Evolutionary conservation across 2,888 invertebrate species (phyloP), one percentile per base, ranked within the genome.

Genomic region (Drosophila kuntzei): DNA sequence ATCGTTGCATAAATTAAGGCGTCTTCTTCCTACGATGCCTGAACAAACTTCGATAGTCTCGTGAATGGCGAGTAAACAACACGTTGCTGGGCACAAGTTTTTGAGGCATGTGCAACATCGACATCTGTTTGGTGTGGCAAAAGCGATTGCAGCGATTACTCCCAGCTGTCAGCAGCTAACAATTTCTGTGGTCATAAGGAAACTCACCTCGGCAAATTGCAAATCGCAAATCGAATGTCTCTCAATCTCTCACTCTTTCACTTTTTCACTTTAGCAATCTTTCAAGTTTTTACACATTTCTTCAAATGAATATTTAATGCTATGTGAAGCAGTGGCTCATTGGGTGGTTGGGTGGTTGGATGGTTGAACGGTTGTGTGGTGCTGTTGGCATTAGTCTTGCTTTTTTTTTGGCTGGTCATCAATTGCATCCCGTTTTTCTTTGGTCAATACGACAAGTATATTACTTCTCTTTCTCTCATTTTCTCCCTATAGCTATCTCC

Each of bases 271-370:
- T 8, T 51, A 67, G 57, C 77, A 71, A 85, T 81, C 82, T 85
- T 74, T 86, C 83, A 68, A 72, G 53, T 58, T 61, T 44, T 14
- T 64, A 63, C 75, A 71, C 75, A 76, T 76, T 76, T 68, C 67
- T 67, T 58, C 69, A 82, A 82, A 80, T 86, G 69, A 82, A 82
- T 86, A 74, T 77, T 86, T 80, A 71, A 86, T 80, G 61, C 39
- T 16, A 7, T 39, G 39, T 18, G 18, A 2, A 39, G 39, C 39
- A 18, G 11, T 18, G 18, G 18, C 11, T 22, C 20, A 20, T 22
- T 41, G 41, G 41, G 6, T 41, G 41, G 41, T 20, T 41, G 25
- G 25, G 25, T 25, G 25, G 25, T n/a, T n/a, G n/a, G n/a, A n/a
- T n/a, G n/a, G n/a, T n/a, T n/a, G 2, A 0, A 0, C 16, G 9